These are phyloP conservation scores for Condylostylus longicornis DNA, from an alignment of 1,140 invertebrate species.

Conservation along the genomic window DNA sequence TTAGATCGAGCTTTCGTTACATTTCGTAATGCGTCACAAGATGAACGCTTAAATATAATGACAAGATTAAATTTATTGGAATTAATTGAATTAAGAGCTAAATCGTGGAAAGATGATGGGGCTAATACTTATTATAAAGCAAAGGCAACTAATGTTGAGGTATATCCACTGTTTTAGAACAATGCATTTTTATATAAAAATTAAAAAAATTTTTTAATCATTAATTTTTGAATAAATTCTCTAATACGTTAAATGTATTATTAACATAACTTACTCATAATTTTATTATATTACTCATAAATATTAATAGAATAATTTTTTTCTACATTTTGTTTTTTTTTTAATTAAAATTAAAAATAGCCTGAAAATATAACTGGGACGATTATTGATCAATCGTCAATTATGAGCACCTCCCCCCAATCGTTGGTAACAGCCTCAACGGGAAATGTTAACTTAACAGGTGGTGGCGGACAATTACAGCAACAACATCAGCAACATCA, in stretches of 20 bases:
- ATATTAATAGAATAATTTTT: not conserved
- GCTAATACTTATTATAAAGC: constrained; percentile 69
- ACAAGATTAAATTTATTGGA: constrained; percentile 72
- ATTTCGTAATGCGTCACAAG: constrained; percentile 72
- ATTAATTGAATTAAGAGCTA: constrained; percentile 73
- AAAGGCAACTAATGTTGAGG: constrained; percentile 58
- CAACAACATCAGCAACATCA: constrained; percentile 24
- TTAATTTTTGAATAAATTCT: not conserved
- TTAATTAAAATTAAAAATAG: constrained; percentile 12
- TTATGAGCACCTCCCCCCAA: constrained; percentile 32
- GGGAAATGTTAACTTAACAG: no score
- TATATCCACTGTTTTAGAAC: constrained; percentile 24
- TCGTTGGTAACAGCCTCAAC: constrained; percentile 14
- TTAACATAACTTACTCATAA: not conserved
- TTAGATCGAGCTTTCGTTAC: constrained; percentile 53
- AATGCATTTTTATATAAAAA: not conserved
- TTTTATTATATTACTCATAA: not conserved
- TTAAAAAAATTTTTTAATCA: not conserved
- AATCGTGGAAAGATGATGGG: constrained; percentile 68
- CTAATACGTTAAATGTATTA: no score
- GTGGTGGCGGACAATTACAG: constrained; percentile 11
- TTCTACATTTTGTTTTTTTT: not conserved
- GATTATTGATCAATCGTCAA: constrained; percentile 13
- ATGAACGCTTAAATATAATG: constrained; percentile 61
- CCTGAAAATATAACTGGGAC: constrained; percentile 11